These are phyloP conservation scores for Polietes domitor DNA, from an alignment of 2,888 invertebrate genomes.

Conservation along the genomic window DNA sequence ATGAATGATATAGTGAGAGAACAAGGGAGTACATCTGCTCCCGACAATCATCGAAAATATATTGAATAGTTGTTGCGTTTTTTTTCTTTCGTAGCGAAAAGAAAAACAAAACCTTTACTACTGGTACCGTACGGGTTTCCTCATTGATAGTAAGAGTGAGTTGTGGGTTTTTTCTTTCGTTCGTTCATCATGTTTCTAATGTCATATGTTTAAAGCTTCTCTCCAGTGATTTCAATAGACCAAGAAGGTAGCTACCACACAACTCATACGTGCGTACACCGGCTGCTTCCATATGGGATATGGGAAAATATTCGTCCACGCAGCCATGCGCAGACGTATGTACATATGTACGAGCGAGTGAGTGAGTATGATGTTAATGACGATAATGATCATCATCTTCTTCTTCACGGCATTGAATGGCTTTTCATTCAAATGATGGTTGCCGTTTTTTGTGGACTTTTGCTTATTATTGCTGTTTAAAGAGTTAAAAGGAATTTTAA, in stretches of 20 bases:
- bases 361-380: not conserved
- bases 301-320: too few relatives aligned
- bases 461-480: not conserved
- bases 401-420: slow-evolving; percentile 38
- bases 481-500: slow-evolving; percentile 23
- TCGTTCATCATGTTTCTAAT: slow-evolving; percentile 6
- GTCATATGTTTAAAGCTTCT: slow-evolving; percentile 52
- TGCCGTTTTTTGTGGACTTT: slow-evolving; percentile 7
- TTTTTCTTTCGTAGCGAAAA: not conserved
- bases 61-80: not conserved
- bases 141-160: slow-evolving; percentile 65
- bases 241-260: not conserved
- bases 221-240: slow-evolving; percentile 30
- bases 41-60: slow-evolving; percentile 21
- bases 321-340: not conserved
- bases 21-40: not conserved
- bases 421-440: slow-evolving; percentile 22
- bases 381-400: slow-evolving; percentile 44
- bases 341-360: not conserved
- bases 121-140: slow-evolving; percentile 64
- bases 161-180: slow-evolving; percentile 26
- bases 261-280: slow-evolving; percentile 11
- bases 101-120: slow-evolving; percentile 50
- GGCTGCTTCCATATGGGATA: slow-evolving; percentile 57
- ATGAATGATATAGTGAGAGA: not conserved